These are phyloP conservation scores for Rhodophaea formosa DNA, from an alignment of 2,888 invertebrate genomes.

Conservation along the genomic window DNA sequence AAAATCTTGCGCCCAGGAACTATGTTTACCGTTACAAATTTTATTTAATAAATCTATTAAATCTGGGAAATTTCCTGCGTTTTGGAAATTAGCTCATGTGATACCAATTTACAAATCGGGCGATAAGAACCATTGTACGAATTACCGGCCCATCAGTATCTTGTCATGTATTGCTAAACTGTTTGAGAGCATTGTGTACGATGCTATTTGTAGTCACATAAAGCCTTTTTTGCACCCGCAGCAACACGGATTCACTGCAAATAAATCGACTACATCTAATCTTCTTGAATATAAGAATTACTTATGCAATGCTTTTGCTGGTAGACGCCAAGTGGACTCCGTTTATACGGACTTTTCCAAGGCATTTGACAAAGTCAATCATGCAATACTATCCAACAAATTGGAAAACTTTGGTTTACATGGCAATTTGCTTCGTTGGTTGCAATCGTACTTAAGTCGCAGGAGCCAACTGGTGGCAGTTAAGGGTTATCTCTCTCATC, in stretches of 20 bases:
- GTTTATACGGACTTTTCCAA: neutral
- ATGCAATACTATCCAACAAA: neutral
- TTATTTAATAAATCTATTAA: neutral
- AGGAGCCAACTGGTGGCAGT: neutral
- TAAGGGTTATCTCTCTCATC: neutral
- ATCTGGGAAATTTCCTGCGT: too few species aligned
- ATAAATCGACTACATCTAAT: neutral
- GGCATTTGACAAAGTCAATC: neutral
- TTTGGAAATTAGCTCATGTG: too few species aligned
- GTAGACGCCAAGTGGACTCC: neutral
- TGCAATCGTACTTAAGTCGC: neutral
- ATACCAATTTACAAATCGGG: too few species aligned
- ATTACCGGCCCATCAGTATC: too few species aligned
- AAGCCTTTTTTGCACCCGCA: neutral
- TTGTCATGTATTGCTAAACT: too few species aligned
- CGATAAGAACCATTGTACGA: too few species aligned
- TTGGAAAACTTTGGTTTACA: neutral
- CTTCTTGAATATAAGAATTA: neutral
- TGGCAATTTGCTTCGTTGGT: neutral
- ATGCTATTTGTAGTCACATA: neutral
- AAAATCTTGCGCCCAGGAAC: neutral
- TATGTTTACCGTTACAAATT: neutral
- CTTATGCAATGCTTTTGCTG: neutral
- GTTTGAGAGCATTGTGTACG: neutral
- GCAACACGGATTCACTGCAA: neutral